Evolutionary conservation across 2,797 vertebrate species (phyloP).

Genomic region (Sciurus carolinensis): DNA sequence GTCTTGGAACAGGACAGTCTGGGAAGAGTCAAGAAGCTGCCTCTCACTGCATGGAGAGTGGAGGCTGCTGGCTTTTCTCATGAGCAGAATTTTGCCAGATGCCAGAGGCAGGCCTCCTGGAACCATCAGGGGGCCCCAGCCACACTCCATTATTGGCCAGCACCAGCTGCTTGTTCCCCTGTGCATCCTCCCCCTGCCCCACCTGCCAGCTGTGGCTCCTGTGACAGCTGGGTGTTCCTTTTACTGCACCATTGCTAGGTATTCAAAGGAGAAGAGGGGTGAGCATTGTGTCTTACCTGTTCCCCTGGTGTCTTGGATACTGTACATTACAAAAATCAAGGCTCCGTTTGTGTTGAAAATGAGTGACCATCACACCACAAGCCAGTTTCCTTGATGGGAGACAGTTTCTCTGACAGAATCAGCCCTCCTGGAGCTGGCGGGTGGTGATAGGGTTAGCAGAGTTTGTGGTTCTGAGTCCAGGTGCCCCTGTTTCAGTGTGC

Average conservation of each 20-base stretch:
- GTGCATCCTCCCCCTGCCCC: background rate
- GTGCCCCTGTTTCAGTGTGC: background rate
- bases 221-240: background rate
- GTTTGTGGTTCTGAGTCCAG: too few species aligned
- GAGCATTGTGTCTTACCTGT: background rate
- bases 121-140: conserved; percentile 24
- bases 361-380: fast-evolving
- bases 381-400: background rate
- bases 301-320: background rate
- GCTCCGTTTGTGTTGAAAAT: background rate
- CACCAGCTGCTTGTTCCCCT: background rate
- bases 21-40: conserved; percentile 56
- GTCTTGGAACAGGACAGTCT: background rate
- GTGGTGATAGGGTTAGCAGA: background rate
- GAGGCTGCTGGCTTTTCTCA: background rate
- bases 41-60: background rate
- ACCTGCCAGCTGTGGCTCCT: background rate
- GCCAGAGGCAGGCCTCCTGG: conserved; percentile 76
- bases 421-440: background rate
- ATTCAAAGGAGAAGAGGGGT: background rate
- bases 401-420: background rate
- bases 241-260: background rate
- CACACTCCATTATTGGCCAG: background rate
- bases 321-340: background rate
- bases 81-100: background rate